A percentile compares a stretch with the other conserved stretches of the same genome.
These are phyloP conservation scores for Patiria pectinifera DNA, from an alignment of 53 echinoderm and acorn worm genomes.

Conservation along the genomic window DNA sequence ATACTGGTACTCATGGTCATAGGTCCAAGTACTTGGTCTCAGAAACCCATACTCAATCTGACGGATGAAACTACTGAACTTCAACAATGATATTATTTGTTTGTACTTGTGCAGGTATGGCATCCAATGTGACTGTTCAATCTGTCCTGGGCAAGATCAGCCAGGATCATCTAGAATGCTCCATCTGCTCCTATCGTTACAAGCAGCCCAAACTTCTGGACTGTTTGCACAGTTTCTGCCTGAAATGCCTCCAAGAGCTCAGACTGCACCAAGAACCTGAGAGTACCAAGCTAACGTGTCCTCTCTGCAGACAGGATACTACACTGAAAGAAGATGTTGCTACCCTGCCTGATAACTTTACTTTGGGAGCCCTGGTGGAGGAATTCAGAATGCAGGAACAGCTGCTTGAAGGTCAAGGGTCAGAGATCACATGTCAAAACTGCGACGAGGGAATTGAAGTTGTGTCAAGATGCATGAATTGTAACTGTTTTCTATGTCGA, in stretches of 20 bases:
- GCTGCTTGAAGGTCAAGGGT: neutral
- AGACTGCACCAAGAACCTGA: neutral
- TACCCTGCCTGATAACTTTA: neutral
- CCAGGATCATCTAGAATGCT: neutral
- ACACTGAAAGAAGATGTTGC: neutral
- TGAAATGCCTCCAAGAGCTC: neutral
- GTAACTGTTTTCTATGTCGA: neutral
- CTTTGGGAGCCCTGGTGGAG: slow-evolving; percentile 6
- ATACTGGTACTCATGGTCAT: no score
- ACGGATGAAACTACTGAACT: no score
- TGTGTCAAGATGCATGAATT: slow-evolving; percentile 20
- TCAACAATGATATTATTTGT: no score
- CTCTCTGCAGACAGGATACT: no score
- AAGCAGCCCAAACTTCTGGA: neutral
- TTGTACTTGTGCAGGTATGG: no score
- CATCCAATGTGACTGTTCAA: no score
- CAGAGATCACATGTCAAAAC: slow-evolving; percentile 4
- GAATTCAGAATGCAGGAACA: neutral
- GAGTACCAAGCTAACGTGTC: no score
- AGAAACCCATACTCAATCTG: no score
- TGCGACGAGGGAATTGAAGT: slow-evolving; percentile 5
- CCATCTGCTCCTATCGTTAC: neutral
- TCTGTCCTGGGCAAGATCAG: no score
- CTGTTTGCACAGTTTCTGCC: slow-evolving; percentile 4
- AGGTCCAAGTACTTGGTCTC: no score